Percentiles rank a stretch among this genome's conserved stretches.
These are phyloP conservation scores for Anabas testudineus DNA, from an alignment of 2,797 vertebrate species.

Conservation along the genomic window DNA sequence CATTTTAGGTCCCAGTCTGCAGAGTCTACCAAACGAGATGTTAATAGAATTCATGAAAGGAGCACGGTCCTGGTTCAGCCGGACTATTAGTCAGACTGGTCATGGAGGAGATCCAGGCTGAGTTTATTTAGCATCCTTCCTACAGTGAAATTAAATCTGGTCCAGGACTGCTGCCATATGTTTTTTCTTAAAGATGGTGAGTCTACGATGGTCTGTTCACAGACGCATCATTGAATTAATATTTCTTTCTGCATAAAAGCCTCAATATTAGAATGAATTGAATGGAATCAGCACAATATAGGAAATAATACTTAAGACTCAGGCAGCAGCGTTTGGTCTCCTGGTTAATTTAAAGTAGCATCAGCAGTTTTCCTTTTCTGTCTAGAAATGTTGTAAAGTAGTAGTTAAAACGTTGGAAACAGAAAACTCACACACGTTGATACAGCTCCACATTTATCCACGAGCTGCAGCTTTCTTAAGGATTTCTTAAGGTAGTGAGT, in stretches of 20 bases:
- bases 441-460: no score
- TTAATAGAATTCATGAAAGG: conserved; percentile 55
- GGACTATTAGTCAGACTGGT: conserved; percentile 4
- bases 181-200: neutral
- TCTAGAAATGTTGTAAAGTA: no score
- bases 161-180: conserved; percentile 6
- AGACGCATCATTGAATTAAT: neutral
- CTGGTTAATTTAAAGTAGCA: no score
- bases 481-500: no score
- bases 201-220: neutral
- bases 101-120: neutral
- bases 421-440: no score
- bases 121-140: conserved; percentile 32
- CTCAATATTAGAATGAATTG: neutral
- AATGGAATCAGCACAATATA: no score
- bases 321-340: no score
- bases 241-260: neutral
- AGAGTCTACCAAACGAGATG: conserved; percentile 28
- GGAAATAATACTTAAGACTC: no score
- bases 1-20: conserved; percentile 20
- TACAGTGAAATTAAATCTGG: conserved; percentile 32
- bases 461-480: no score
- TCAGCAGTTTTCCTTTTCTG: no score
- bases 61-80: conserved; percentile 23
- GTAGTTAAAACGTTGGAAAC: no score